Conservation (phyloP, 2,888 invertebrate species). For the Lamellibrachia satsuma region DNA sequence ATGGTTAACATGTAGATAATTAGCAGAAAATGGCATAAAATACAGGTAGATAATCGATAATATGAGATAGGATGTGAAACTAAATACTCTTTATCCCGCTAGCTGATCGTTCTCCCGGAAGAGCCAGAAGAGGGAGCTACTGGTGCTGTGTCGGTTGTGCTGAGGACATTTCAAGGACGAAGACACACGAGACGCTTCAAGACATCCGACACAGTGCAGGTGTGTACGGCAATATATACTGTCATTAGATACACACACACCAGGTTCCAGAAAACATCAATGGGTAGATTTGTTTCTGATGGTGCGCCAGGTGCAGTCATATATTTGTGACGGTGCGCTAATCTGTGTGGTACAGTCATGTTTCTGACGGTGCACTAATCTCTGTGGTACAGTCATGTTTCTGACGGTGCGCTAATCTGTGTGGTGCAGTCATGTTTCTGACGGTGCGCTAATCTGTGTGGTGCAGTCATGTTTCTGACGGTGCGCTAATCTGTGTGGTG, state of each 20-base stretch:
- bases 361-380: no score
- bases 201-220: slow-evolving; percentile 46
- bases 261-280: not conserved
- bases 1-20: not conserved
- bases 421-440: no score
- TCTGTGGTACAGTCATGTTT: no score
- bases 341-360: no score
- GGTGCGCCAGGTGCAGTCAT: no score
- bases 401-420: no score
- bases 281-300: no score
- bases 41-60: not conserved
- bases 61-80: not conserved
- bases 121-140: slow-evolving; percentile 44
- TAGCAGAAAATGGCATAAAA: not conserved
- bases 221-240: slow-evolving; percentile 24
- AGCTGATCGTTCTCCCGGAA: slow-evolving; percentile 50
- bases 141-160: slow-evolving; percentile 40
- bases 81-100: not conserved
- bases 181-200: slow-evolving; percentile 45
- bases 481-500: no score
- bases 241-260: not conserved
- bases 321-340: no score
- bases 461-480: no score
- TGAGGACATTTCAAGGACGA: slow-evolving; percentile 47
- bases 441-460: no score